A percentile compares a stretch with the other conserved stretches of the same genome.
phyloP scores from a whole-genome alignment of 1,140 invertebrate species.

The Chionoecetes opilio region DNA sequence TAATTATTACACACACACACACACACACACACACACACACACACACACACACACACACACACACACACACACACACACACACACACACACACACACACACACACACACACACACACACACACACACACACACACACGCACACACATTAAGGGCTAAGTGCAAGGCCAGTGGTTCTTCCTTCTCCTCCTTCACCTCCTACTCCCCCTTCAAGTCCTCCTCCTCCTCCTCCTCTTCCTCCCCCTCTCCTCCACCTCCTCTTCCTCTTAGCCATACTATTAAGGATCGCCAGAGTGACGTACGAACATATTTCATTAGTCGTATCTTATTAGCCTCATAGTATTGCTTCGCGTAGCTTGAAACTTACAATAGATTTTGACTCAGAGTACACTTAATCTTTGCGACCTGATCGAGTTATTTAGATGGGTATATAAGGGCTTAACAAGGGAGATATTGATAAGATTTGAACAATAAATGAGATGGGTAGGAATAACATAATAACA shows the following conservation, averaged over 20 bases:
- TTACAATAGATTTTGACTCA: background rate
- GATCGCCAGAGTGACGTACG: background rate
- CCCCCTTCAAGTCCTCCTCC: background rate
- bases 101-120: constrained; percentile 36
- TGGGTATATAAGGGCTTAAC: too few species aligned
- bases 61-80: constrained; percentile 31
- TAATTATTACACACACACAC: too few species aligned
- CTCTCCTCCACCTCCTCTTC: background rate
- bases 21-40: constrained; percentile 56
- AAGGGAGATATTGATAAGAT: too few species aligned
- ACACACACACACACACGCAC: constrained; percentile 37
- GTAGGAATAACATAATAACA: too few species aligned
- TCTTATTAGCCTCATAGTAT: background rate
- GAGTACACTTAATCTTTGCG: background rate
- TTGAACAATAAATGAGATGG: too few species aligned
- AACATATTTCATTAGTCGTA: background rate
- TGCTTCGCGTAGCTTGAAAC: constrained; percentile 13
- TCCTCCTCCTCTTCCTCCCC: background rate
- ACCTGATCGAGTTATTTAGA: too few species aligned
- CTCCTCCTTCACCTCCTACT: background rate
- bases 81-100: constrained; percentile 48
- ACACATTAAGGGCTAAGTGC: constrained; percentile 31
- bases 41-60: constrained; percentile 45
- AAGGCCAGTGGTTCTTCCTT: background rate
- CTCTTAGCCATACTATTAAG: background rate